Conservation (phyloP, 30 jellyfish, hydroid and myxozoan species). For the Pseudorhiza aurosa region DNA sequence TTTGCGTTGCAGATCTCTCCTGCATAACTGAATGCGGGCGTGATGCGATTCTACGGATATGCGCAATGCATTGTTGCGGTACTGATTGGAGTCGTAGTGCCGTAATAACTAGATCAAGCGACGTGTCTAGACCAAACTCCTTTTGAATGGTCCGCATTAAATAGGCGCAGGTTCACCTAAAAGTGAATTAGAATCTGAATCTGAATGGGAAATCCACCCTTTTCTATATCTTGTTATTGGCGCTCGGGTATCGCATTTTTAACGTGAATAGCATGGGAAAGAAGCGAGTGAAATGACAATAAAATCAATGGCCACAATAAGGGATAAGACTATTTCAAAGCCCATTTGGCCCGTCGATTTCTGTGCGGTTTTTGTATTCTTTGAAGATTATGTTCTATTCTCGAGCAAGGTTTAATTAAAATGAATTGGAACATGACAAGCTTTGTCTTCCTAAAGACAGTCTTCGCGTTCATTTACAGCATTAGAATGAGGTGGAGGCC, state of each 20-base stretch:
- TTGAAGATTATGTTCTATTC: conserved; percentile 56
- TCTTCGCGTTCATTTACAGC: conserved; percentile 19
- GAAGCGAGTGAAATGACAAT: conserved; percentile 35
- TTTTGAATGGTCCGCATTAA: conserved; percentile 55
- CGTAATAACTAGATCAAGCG: conserved; percentile 48
- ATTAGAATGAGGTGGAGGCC: too few species aligned
- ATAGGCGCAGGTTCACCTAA: conserved; percentile 48
- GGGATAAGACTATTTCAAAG: conserved; percentile 53
- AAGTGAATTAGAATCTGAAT: conserved; percentile 41
- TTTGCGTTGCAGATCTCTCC: too few species aligned
- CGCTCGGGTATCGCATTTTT: conserved; percentile 67
- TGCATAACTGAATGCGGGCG: neutral
- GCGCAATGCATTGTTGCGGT: conserved; percentile 2
- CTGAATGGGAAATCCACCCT: conserved; percentile 77
- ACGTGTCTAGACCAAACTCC: conserved; percentile 46
- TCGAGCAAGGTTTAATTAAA: conserved; percentile 53
- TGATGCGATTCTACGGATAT: neutral
- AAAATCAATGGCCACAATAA: conserved; percentile 49
- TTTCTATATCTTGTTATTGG: conserved; percentile 76
- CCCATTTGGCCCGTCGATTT: conserved; percentile 57
- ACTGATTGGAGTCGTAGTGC: conserved; percentile 5
- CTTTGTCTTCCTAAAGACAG: conserved; percentile 27
- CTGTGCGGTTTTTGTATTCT: conserved; percentile 56
- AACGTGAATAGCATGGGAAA: conserved; percentile 73
- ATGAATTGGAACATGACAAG: conserved; percentile 67